Percentiles rank a stretch among this genome's conserved stretches.
These are phyloP conservation scores for Lophura nycthemera DNA, from an alignment of 2,113 vertebrate species.

Conservation along the genomic window DNA sequence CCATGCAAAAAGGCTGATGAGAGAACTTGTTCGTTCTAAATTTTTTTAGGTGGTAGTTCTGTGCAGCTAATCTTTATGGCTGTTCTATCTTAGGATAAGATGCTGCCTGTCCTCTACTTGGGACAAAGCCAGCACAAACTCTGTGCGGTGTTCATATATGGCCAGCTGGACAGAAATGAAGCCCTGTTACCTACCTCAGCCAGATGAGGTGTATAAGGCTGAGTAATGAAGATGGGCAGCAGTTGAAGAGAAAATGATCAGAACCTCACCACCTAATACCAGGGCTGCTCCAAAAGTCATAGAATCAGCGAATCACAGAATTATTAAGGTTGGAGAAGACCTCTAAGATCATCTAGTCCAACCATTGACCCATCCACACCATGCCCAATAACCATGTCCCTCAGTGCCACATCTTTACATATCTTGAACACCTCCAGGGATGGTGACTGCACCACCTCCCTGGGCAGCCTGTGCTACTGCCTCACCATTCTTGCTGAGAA, in stretches of 20 bases:
- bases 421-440: too few relatives aligned
- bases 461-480: too few relatives aligned
- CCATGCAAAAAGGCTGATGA: background rate
- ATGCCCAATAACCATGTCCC: too few relatives aligned
- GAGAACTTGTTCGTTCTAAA: background rate
- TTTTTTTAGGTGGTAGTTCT: background rate
- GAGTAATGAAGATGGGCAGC: background rate
- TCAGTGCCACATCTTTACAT: too few relatives aligned
- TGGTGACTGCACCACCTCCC: too few relatives aligned
- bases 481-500: too few relatives aligned
- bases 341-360: too few relatives aligned
- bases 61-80: background rate
- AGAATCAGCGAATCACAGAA: too few relatives aligned
- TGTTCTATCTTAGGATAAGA: background rate
- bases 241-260: background rate
- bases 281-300: too few relatives aligned
- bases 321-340: too few relatives aligned
- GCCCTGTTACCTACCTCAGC: background rate
- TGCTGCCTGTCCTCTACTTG: rapidly evolving
- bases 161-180: rapidly evolving
- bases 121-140: rapidly evolving
- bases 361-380: too few relatives aligned
- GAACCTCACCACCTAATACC: background rate
- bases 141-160: background rate
- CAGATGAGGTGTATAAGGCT: background rate